phyloP scores from a whole-genome alignment of 2,888 invertebrate genomes.

The Volucella zonaria region DNA sequence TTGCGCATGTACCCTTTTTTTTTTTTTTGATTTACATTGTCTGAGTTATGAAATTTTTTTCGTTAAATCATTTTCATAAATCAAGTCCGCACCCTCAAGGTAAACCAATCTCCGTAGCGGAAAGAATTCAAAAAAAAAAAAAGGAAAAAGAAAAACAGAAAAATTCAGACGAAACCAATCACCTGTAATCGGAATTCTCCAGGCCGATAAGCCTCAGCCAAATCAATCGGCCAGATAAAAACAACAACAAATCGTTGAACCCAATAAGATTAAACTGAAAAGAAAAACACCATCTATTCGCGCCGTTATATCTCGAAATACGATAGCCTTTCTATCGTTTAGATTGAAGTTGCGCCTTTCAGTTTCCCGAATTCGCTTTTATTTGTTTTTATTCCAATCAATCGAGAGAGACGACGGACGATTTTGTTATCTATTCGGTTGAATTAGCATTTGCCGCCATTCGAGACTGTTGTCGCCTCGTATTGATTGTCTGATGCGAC shows the following conservation, averaged over 20 bases:
- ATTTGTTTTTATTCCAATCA: neutral
- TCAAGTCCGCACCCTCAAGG: too few species aligned
- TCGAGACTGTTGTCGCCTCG: neutral
- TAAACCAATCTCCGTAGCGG: too few species aligned
- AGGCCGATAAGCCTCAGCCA: slow-evolving; percentile 12
- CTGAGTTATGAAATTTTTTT: too few species aligned
- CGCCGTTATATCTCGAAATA: neutral
- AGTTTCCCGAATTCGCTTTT: neutral
- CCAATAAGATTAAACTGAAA: neutral
- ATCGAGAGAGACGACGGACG: neutral
- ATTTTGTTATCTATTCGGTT: slow-evolving; percentile 44
- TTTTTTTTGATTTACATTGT: too few species aligned
- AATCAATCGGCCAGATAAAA: slow-evolving; percentile 35
- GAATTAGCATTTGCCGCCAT: slow-evolving; percentile 24
- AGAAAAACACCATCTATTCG: neutral
- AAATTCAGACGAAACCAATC: too few species aligned
- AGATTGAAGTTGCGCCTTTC: slow-evolving; percentile 18
- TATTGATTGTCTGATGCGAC: neutral
- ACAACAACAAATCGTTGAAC: neutral
- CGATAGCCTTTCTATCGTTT: neutral
- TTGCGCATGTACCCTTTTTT: too few species aligned
- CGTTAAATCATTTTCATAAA: too few species aligned
- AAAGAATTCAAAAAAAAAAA: too few species aligned
- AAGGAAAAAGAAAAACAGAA: too few species aligned
- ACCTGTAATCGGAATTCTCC: too few species aligned